Conservation (phyloP, 2,797 vertebrate species). For the Cygnus olor region DNA sequence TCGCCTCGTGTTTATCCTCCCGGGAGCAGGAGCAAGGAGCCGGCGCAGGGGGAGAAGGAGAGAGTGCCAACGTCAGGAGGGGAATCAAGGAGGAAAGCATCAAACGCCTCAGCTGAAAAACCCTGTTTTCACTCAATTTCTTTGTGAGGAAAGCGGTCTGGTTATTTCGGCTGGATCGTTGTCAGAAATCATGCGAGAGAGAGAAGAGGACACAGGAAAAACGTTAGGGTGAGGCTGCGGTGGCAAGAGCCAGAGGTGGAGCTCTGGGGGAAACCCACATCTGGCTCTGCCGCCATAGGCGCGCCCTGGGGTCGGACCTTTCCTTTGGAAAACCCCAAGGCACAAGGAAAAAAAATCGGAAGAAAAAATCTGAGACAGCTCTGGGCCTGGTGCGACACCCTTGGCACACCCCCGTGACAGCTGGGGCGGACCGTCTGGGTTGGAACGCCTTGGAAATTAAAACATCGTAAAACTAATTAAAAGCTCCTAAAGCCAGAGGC, state of each 20-base stretch:
- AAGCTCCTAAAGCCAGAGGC: neutral
- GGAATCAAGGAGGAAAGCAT: neutral
- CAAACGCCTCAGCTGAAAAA: rapidly evolving
- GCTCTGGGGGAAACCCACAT: neutral
- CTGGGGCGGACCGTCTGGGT: neutral
- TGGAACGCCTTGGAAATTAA: neutral
- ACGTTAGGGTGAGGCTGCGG: neutral
- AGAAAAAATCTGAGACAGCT: neutral
- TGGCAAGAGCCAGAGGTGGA: neutral
- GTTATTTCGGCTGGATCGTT: neutral
- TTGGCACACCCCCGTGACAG: neutral
- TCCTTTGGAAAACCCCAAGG: neutral
- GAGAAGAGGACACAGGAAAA: neutral
- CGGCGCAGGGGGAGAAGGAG: neutral
- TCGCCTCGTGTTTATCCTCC: rapidly evolving
- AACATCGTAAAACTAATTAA: neutral
- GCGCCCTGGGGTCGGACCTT: neutral
- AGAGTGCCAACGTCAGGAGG: neutral
- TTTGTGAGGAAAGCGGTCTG: rapidly evolving
- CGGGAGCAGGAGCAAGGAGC: neutral
- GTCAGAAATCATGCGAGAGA: neutral
- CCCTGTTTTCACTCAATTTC: neutral
- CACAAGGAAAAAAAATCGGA: neutral
- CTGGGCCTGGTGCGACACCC: neutral
- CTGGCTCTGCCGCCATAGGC: neutral